Evolutionary conservation across 2,797 vertebrate genomes (phyloP).

Genomic region (Labroides dimidiatus): DNA sequence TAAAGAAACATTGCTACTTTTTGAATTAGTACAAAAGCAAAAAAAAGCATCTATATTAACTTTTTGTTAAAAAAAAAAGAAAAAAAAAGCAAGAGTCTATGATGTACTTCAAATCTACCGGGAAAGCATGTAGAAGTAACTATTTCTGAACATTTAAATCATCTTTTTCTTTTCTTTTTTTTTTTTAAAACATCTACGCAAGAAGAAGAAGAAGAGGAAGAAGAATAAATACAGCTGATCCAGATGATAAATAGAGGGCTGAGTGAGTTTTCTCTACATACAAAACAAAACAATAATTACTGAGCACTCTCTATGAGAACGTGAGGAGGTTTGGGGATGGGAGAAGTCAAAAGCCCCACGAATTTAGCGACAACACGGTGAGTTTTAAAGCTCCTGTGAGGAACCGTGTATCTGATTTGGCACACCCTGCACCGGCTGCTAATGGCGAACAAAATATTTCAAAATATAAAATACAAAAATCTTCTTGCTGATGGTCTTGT

Average conservation of each 20-base stretch:
- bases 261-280: conserved; percentile 41
- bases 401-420: too few species aligned
- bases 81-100: conserved; percentile 87
- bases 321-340: conserved; percentile 13
- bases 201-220: conserved; percentile 56
- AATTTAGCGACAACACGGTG: too few species aligned
- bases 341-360: conserved; percentile 16
- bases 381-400: too few species aligned
- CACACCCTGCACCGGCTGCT: too few species aligned
- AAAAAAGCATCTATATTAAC: conserved; percentile 93
- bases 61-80: conserved; percentile 84
- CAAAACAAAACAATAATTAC: conserved; percentile 37
- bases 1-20: conserved; percentile 95
- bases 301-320: too few species aligned
- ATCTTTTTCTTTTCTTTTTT: too few species aligned
- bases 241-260: conserved; percentile 21
- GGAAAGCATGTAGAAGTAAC: conserved; percentile 69
- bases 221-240: conserved; percentile 55
- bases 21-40: conserved; percentile 93
- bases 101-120: conserved; percentile 68
- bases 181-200: conserved; percentile 37
- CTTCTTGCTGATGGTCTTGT: too few species aligned
- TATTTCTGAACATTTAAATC: conserved; percentile 56
- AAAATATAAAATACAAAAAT: too few species aligned
- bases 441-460: too few species aligned